A percentile compares a stretch with the other conserved stretches of the same genome.
Evolutionary conservation across 2,888 invertebrate species (phyloP).

Genomic region (Digitonthophagus gazella): DNA sequence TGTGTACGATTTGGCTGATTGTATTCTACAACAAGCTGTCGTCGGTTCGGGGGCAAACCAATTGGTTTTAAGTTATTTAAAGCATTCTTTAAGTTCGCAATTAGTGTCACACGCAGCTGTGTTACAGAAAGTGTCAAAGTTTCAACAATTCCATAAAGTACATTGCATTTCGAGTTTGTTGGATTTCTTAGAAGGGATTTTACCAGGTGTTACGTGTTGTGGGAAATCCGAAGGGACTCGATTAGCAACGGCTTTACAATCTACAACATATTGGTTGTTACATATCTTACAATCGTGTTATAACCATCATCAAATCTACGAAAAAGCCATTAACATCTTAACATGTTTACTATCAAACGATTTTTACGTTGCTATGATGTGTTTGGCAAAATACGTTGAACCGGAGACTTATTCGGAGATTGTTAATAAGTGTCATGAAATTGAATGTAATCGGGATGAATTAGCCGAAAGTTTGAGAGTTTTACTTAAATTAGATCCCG

Average conservation of each 20-base stretch:
- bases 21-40: conserved; percentile 89
- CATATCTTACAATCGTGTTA: conserved; percentile 64
- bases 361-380: conserved; percentile 78
- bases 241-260: conserved; percentile 78
- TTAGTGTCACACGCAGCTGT: conserved; percentile 90
- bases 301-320: conserved; percentile 52
- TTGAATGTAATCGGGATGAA: conserved; percentile 43
- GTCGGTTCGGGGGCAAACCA: conserved; percentile 92
- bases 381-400: conserved; percentile 79
- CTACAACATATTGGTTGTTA: conserved; percentile 77
- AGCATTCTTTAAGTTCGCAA: conserved; percentile 88
- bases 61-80: conserved; percentile 86
- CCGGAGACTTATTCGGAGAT: conserved; percentile 63
- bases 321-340: conserved; percentile 67
- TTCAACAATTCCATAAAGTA: conserved; percentile 76
- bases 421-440: conserved; percentile 29
- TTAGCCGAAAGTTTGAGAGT: conserved; percentile 63
- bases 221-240: conserved; percentile 87
- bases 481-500: conserved; percentile 62
- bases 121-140: conserved; percentile 82
- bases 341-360: conserved; percentile 62
- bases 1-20: conserved; percentile 89
- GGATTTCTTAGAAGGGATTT: conserved; percentile 76
- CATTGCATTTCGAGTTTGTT: conserved; percentile 84
- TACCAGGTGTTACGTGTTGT: conserved; percentile 63